phyloP scores from a whole-genome alignment of 2,113 vertebrate species.

The Saimiri boliviensis region DNA sequence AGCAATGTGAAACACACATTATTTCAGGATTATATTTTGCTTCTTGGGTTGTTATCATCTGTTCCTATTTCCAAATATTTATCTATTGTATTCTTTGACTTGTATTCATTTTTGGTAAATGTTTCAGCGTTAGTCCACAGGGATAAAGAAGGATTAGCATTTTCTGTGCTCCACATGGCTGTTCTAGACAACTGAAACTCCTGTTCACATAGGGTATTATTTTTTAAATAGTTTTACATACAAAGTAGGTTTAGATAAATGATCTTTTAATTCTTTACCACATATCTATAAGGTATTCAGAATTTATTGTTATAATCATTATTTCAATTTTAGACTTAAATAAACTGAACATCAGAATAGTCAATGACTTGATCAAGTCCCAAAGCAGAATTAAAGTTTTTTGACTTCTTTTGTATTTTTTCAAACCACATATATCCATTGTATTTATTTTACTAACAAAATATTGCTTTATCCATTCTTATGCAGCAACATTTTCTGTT shows the following conservation, averaged over 20 bases:
- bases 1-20: background rate
- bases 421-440: background rate
- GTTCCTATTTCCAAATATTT: background rate
- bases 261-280: background rate
- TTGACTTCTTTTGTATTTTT: background rate
- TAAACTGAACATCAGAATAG: background rate
- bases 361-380: background rate
- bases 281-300: background rate
- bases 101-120: background rate
- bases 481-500: background rate
- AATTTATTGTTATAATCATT: background rate
- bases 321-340: background rate
- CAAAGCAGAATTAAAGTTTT: background rate
- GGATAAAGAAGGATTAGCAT: background rate
- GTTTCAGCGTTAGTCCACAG: background rate
- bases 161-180: background rate
- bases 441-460: background rate
- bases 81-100: background rate
- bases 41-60: background rate
- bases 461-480: background rate
- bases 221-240: background rate
- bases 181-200: background rate
- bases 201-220: background rate
- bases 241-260: background rate
- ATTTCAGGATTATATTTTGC: background rate